phyloP scores from a whole-genome alignment of 2,797 vertebrate genomes.

The Tiaroga cobitis region DNA sequence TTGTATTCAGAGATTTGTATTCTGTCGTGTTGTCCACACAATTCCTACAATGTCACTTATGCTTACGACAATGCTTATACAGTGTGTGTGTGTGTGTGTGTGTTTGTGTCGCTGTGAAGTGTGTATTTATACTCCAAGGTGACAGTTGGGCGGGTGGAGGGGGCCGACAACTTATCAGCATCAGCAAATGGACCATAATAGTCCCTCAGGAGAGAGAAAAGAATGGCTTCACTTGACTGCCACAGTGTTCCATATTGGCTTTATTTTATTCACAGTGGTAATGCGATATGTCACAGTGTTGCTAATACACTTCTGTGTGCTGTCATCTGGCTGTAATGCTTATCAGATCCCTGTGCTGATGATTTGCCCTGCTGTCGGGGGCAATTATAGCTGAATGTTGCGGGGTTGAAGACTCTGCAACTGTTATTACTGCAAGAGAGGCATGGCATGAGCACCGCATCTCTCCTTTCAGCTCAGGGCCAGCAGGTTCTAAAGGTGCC shows the following conservation, averaged over 20 bases:
- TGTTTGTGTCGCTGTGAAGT: conserved; percentile 15
- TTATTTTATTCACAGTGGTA: conserved; percentile 99
- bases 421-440: conserved; percentile 70
- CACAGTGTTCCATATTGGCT: conserved; percentile 93
- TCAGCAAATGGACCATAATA: conserved; percentile 91
- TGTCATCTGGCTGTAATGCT: conserved; percentile 99
- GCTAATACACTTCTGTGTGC: conserved; percentile 94
- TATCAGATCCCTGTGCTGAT: conserved; percentile 93
- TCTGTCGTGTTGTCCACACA: conserved; percentile 3
- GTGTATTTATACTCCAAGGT: conserved; percentile 51
- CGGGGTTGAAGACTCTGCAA: conserved; percentile 83
- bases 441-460: conserved; percentile 67
- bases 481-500: conserved; percentile 65
- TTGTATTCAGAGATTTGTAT: conserved; percentile 9
- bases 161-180: conserved; percentile 82
- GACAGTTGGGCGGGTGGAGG: conserved; percentile 25
- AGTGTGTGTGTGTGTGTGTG: conserved; percentile 32
- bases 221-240: conserved; percentile 91
- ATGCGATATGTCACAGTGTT: conserved; percentile 96
- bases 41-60: conserved; percentile 24
- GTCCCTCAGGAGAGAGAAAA: conserved; percentile 85
- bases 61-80: not conserved
- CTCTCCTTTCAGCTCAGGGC: conserved; percentile 59
- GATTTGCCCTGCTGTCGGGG: conserved; percentile 97
- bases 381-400: conserved; percentile 95